Percentiles rank a stretch among this genome's conserved stretches.
phyloP scores from a whole-genome alignment of 2,113 vertebrate genomes.

The Canis aureus region DNA sequence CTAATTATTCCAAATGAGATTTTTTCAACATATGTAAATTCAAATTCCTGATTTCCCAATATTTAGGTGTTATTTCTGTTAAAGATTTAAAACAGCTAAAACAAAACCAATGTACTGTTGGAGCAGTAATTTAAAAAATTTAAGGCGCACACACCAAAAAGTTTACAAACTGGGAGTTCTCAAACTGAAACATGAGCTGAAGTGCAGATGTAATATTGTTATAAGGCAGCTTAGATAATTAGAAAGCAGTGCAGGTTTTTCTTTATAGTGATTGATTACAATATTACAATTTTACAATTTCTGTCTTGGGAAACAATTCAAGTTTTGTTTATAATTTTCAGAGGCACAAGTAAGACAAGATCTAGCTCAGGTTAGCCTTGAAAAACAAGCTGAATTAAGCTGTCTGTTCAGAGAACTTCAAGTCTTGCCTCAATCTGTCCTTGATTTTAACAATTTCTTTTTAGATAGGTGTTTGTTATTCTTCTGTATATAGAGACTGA shows the following conservation, averaged over 20 bases:
- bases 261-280: background rate
- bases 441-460: background rate
- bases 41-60: background rate
- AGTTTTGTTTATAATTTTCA: background rate
- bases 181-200: background rate
- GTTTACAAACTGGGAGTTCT: background rate
- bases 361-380: background rate
- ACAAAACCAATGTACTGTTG: background rate
- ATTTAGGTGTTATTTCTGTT: background rate
- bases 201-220: background rate
- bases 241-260: background rate
- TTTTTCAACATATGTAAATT: background rate
- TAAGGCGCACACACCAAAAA: background rate
- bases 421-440: background rate
- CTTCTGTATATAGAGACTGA: background rate
- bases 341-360: background rate
- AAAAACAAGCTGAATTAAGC: background rate
- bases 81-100: background rate
- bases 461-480: background rate
- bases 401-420: background rate
- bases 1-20: background rate
- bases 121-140: background rate
- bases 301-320: background rate
- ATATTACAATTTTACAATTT: background rate
- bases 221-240: background rate